These are phyloP conservation scores for Muscina levida DNA, from an alignment of 2,888 invertebrate species.

Conservation along the genomic window DNA sequence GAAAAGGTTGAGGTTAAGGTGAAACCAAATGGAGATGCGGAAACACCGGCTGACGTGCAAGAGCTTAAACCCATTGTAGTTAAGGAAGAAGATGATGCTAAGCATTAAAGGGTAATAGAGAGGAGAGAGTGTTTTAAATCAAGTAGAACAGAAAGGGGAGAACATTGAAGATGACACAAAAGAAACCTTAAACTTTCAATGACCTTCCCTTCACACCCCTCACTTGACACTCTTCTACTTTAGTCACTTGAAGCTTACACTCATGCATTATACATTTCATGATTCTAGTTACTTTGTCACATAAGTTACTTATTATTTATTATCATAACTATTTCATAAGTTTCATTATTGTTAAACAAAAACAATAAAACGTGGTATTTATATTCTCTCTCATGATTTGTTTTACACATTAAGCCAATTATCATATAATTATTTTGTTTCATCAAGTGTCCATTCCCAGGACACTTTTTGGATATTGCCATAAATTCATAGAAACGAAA, in stretches of 20 bases:
- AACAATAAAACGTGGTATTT: not conserved
- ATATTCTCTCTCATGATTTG: conserved; percentile 27
- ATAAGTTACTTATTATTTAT: conserved; percentile 28
- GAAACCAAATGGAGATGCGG: conserved; percentile 64
- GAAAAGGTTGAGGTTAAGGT: conserved; percentile 67
- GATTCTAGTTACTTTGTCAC: conserved; percentile 29
- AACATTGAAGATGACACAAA: not conserved
- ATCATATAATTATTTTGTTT: conserved; percentile 29
- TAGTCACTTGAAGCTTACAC: conserved; percentile 51
- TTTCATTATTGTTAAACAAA: conserved; percentile 14
- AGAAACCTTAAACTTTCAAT: not conserved
- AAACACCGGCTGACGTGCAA: conserved; percentile 63
- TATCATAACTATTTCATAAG: conserved; percentile 39
- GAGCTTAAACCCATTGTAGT: conserved; percentile 73
- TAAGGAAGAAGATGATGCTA: conserved; percentile 66
- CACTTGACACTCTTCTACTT: conserved; percentile 9
- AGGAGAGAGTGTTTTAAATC: not conserved
- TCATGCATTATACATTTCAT: not conserved
- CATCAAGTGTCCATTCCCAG: conserved; percentile 15
- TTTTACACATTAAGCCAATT: conserved; percentile 19
- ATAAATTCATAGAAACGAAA: conserved; percentile 35
- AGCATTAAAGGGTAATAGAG: conserved; percentile 62
- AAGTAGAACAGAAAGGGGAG: conserved; percentile 11
- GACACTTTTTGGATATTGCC: conserved; percentile 51
- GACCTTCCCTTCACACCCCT: not conserved